Evolutionary conservation across 1,140 invertebrate species (phyloP).

Genomic region (Orius insidiosus): DNA sequence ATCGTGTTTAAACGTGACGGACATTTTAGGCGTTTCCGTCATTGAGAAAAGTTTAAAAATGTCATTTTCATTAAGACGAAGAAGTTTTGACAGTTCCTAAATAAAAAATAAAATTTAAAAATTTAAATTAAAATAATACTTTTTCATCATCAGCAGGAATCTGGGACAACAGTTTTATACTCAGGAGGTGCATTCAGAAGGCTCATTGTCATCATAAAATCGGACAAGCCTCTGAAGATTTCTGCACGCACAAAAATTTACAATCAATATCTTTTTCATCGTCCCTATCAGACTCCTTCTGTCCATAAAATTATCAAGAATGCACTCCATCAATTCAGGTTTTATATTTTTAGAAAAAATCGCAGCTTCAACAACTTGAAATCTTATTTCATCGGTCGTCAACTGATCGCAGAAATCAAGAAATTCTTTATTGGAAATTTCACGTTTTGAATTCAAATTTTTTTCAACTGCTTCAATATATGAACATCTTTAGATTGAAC

Average conservation of each 20-base stretch:
- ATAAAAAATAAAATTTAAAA: not conserved
- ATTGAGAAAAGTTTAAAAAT: not conserved
- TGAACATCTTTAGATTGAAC: conserved; percentile 73
- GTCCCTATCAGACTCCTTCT: not conserved
- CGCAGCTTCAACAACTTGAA: conserved; percentile 53
- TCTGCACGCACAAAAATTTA: conserved; percentile 1
- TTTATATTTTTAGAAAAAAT: conserved; percentile 39
- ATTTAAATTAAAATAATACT: not conserved
- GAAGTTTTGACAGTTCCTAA: conserved; percentile 7
- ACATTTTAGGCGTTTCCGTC: not conserved
- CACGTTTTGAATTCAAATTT: conserved; percentile 25
- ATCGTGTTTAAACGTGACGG: conserved; percentile 50
- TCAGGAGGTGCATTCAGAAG: conserved; percentile 25
- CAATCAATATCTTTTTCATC: conserved; percentile 16
- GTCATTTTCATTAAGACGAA: conserved; percentile 13
- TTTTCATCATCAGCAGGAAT: conserved; percentile 18
- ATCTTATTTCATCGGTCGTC: conserved; percentile 51
- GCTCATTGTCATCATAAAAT: conserved; percentile 28
- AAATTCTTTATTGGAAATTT: conserved; percentile 26
- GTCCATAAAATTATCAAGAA: not conserved
- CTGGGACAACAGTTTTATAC: conserved; percentile 24
- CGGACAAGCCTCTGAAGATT: conserved; percentile 25
- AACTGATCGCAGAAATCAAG: conserved; percentile 40
- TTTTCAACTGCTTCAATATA: conserved; percentile 60
- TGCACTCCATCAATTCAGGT: conserved; percentile 29